A percentile compares a stretch with the other conserved stretches of the same genome.
Conservation (phyloP, 2,888 invertebrate species). For the Actias luna region DNA sequence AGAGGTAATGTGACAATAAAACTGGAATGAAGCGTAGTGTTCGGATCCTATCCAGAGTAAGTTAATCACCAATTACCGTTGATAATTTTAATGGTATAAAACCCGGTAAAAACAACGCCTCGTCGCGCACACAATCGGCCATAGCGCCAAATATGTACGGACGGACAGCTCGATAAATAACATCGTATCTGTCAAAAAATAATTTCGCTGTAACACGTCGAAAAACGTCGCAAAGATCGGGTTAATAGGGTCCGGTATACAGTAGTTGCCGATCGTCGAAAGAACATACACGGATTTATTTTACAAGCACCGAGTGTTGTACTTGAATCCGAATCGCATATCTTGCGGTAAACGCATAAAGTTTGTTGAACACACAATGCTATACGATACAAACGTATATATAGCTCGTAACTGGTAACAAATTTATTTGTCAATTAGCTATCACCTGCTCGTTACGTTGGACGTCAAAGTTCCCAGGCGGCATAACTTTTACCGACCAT, state of each 20-base stretch:
- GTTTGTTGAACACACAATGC: background rate
- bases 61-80: background rate
- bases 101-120: background rate
- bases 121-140: background rate
- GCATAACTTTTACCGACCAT: too few species aligned
- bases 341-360: background rate
- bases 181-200: background rate
- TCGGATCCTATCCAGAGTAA: background rate
- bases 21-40: too few species aligned
- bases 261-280: background rate
- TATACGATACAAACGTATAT: background rate
- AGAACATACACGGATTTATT: slow-evolving; percentile 2
- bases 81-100: slow-evolving; percentile 3
- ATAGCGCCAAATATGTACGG: slow-evolving; percentile 1
- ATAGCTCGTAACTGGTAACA: background rate
- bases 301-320: slow-evolving; percentile 6
- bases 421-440: background rate
- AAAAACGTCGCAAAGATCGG: background rate
- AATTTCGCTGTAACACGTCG: slow-evolving; percentile 4
- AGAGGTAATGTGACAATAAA: too few species aligned
- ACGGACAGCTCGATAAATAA: slow-evolving; percentile 1
- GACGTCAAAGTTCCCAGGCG: too few species aligned
- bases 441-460: too few species aligned
- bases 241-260: background rate
- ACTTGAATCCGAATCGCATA: background rate